phyloP scores from a whole-genome alignment of 1,140 invertebrate genomes.

The Ceratosolen fusciceps region DNA sequence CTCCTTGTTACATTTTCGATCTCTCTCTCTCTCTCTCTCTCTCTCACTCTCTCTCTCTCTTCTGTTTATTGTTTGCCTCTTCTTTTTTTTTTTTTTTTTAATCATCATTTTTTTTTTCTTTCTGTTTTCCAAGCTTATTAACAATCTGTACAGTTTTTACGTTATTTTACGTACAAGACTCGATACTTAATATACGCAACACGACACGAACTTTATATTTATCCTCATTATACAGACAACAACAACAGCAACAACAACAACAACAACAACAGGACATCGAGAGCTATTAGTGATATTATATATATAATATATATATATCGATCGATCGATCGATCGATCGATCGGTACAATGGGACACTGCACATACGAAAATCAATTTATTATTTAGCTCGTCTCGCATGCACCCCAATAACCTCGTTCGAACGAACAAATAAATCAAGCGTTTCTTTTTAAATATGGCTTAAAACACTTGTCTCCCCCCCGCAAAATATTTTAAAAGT shows the following conservation, averaged over 20 bases:
- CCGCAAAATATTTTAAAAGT: neutral
- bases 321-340: too few species aligned
- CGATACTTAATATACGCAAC: slow-evolving; percentile 51
- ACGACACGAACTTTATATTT: slow-evolving; percentile 35
- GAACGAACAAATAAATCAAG: slow-evolving; percentile 11
- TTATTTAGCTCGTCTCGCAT: too few species aligned
- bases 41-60: too few species aligned
- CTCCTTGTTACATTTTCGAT: too few species aligned
- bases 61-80: too few species aligned
- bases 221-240: slow-evolving; percentile 53
- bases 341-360: slow-evolving; percentile 54
- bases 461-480: neutral
- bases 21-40: too few species aligned
- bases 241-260: too few species aligned
- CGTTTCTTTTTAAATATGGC: neutral
- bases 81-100: neutral
- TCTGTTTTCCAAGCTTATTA: slow-evolving; percentile 48
- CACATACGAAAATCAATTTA: slow-evolving; percentile 38
- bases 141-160: slow-evolving; percentile 49
- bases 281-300: slow-evolving; percentile 47
- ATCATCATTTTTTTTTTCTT: slow-evolving; percentile 21
- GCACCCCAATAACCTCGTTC: slow-evolving; percentile 32
- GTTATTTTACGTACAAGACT: slow-evolving; percentile 54
- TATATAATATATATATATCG: too few species aligned
- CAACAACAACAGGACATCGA: slow-evolving; percentile 59